A percentile compares a stretch with the other conserved stretches of the same genome.
Conservation (phyloP, 2,888 invertebrate species). For the Lepidochrysops patricia region DNA sequence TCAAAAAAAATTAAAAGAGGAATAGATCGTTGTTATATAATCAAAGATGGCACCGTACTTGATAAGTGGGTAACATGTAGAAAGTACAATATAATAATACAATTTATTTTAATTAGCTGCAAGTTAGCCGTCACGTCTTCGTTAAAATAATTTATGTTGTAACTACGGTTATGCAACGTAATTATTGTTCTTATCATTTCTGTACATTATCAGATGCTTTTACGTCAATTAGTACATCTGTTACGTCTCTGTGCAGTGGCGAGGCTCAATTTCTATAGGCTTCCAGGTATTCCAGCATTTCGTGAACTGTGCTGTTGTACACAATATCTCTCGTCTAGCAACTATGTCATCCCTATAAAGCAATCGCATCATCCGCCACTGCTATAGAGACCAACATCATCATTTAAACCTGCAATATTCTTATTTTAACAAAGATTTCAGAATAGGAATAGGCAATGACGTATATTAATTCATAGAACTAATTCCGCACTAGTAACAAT, state of each 20-base stretch:
- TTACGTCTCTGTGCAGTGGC: no score
- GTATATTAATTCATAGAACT: no score
- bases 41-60: not conserved
- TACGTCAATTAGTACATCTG: not conserved
- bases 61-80: not conserved
- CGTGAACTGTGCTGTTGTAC: no score
- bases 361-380: no score
- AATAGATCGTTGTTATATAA: not conserved
- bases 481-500: no score
- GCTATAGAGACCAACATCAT: not conserved
- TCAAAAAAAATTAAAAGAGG: no score
- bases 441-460: no score
- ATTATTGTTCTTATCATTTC: not conserved
- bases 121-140: slow-evolving; percentile 3
- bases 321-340: no score
- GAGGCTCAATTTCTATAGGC: no score
- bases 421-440: no score
- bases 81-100: not conserved
- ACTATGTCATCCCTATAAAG: no score
- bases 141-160: not conserved
- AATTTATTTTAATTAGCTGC: not conserved
- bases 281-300: no score
- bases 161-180: not conserved
- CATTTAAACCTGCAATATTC: not conserved
- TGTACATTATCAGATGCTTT: not conserved